phyloP scores from a whole-genome alignment of 2,797 vertebrate genomes.

The Limnodromus scolopaceus region DNA sequence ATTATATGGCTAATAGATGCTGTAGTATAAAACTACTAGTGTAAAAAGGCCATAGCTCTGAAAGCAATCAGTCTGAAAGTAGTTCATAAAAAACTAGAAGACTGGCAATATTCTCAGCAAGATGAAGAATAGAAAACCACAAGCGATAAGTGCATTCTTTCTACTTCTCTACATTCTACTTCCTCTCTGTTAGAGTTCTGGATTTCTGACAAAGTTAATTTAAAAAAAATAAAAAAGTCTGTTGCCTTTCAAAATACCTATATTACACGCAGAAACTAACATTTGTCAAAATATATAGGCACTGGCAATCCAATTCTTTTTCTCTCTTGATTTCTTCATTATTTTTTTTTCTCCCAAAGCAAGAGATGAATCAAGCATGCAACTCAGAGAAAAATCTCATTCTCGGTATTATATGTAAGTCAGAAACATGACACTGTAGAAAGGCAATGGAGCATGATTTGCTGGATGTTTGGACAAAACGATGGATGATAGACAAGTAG shows the following conservation, averaged over 20 bases:
- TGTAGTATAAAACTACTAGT: background rate
- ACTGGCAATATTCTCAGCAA: background rate
- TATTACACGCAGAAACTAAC: background rate
- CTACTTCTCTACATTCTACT: background rate
- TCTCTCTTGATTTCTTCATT: background rate
- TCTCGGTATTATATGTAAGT: background rate
- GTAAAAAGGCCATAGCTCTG: background rate
- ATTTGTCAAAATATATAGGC: background rate
- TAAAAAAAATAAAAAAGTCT: background rate
- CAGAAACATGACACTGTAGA: background rate
- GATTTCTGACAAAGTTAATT: background rate
- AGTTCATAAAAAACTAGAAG: background rate
- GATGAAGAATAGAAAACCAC: background rate
- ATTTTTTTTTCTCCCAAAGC: background rate
- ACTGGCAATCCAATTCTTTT: background rate
- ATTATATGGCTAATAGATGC: background rate
- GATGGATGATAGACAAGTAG: background rate
- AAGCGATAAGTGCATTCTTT: background rate
- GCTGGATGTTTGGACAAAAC: background rate
- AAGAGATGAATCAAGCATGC: background rate
- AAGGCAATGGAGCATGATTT: background rate
- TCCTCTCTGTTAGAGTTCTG: background rate
- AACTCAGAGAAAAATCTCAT: background rate
- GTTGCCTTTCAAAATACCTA: background rate
- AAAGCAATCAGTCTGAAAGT: background rate